Conservation (phyloP, 2,113 vertebrate genomes). For the Saccopteryx leptura region DNA sequence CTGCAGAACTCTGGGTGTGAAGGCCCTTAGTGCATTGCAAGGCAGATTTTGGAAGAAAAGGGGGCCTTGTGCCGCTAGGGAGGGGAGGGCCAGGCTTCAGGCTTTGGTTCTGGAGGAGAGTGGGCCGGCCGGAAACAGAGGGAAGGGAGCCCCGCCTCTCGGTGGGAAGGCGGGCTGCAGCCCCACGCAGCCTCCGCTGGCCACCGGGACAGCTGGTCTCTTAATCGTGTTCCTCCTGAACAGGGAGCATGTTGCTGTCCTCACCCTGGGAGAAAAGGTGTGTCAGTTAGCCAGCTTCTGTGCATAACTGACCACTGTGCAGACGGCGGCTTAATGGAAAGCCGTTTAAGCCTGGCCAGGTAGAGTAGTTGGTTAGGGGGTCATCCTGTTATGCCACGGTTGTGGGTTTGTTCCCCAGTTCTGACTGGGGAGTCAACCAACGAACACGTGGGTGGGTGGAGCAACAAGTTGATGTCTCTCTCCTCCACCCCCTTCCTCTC, state of each 20-base stretch:
- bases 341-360: background rate
- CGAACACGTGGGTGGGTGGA: too few species aligned
- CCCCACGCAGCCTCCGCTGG: background rate
- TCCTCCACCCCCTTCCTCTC: too few species aligned
- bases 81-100: background rate
- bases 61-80: background rate
- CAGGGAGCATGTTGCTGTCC: background rate
- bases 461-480: too few species aligned
- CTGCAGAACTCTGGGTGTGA: background rate
- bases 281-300: background rate
- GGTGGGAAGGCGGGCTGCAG: background rate
- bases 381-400: too few species aligned
- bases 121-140: background rate
- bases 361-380: too few species aligned
- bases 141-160: background rate
- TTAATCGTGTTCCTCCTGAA: background rate
- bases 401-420: too few species aligned
- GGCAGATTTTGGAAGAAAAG: background rate
- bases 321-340: background rate
- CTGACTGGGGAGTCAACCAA: too few species aligned
- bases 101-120: background rate
- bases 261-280: fast-evolving
- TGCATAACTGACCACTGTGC: fast-evolving
- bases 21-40: background rate
- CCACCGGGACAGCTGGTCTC: fast-evolving